Evolutionary conservation across 2,113 vertebrate genomes (phyloP), one percentile per base, ranked within the genome.

Genomic region (Aphyosemion australe): DNA sequence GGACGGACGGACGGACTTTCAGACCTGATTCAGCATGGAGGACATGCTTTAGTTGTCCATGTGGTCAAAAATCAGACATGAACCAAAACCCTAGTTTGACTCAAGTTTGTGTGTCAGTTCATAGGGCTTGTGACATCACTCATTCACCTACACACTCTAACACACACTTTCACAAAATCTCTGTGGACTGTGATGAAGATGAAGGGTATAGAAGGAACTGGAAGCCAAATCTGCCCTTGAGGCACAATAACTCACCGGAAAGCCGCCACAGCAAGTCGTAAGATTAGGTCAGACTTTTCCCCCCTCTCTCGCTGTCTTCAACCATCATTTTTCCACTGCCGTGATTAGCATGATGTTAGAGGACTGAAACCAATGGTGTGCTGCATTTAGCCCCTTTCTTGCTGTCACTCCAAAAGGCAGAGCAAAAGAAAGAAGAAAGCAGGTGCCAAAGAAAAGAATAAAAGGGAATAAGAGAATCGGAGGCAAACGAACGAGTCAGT

Each of bases 261-360:
- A 81, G 71, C 85, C 85, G 78, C 84, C 51, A 76, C 79, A 65
- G 76, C 76, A 81, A 84, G 87, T 80, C 34, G 0, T 50, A 65
- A 89, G 80, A 92, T 90, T 86, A 89, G 82, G 75, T 87, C 82
- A 73, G 76, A 90, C 88, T 90, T 13, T 42, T 42, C 12, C 12
- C 39, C 11, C 84, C 83, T 84, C 69, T 76, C 49, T 52, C 52
- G 34, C 1, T 14, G 46, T 43, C 31, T 26, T 78, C 1, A 4
- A 77, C 80, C 83, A 75, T 89, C 82, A 73, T 87, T 87, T 89
- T 82, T 84, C 72, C 65, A 60, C 79, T 83, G 84, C 69, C 55
- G 54, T 87, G 85, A 92, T 92, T 90, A 91, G 87, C 87, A 88
- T 82, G 83, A 89, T 81, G 87, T 83, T 69, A 45, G 75, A 74